phyloP scores from a whole-genome alignment of 2,797 vertebrate genomes.

The Rhinichthys osculus region DNA sequence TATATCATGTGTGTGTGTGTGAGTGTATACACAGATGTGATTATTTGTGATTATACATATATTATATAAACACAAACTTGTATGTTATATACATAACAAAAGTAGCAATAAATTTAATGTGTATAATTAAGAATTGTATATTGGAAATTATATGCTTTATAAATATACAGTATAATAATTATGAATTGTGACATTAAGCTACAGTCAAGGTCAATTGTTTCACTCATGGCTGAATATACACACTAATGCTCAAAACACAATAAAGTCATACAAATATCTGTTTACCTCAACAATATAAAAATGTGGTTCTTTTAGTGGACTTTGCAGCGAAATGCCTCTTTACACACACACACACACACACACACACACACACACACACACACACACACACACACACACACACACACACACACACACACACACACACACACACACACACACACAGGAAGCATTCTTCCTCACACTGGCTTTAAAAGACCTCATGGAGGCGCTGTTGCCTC shows the following conservation, averaged over 20 bases:
- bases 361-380: no score
- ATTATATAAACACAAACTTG: no score
- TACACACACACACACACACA: no score
- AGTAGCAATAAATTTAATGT: neutral
- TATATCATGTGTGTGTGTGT: no score
- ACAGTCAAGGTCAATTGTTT: constrained; percentile 27
- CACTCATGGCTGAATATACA: constrained; percentile 70
- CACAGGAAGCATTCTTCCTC: neutral
- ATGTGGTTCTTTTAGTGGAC: neutral
- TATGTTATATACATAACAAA: neutral
- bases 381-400: no score
- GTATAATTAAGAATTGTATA: neutral
- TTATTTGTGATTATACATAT: no score
- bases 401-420: no score
- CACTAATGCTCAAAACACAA: constrained; percentile 76
- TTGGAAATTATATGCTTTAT: neutral
- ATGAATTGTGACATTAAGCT: constrained; percentile 36
- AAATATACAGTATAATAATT: neutral
- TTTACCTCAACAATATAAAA: neutral
- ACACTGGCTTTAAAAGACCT: neutral
- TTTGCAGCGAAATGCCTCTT: neutral
- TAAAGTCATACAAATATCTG: constrained; percentile 48
- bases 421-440: no score
- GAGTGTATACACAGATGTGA: no score
- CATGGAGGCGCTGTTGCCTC: neutral